Evolutionary conservation across 2,113 vertebrate species (phyloP).

Genomic region (Nannospalax galili): DNA sequence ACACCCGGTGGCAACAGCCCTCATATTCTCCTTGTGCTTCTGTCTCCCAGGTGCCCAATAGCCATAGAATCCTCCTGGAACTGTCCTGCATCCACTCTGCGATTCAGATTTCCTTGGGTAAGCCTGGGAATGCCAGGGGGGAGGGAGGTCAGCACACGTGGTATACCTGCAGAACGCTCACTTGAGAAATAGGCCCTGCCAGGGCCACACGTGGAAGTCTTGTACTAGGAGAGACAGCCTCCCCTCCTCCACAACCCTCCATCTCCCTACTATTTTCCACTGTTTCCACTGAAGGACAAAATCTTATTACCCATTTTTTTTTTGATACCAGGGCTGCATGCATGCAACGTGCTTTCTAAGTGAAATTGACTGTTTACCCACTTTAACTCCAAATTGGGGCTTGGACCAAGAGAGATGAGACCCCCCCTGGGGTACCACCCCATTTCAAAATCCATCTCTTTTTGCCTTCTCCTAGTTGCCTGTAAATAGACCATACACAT

Average conservation of each 20-base stretch:
- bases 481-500: too few species aligned
- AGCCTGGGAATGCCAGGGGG: conserved; percentile 48
- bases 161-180: conserved; percentile 31
- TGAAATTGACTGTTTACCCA: conserved; percentile 62
- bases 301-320: conserved; percentile 70
- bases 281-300: conserved; percentile 66
- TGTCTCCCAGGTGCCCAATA: conserved; percentile 79
- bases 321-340: conserved; percentile 69
- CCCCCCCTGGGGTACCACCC: conserved; percentile 16
- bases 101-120: conserved; percentile 47
- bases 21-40: conserved; percentile 67
- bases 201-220: conserved; percentile 66
- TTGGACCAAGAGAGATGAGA: conserved; percentile 78
- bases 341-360: conserved; percentile 76
- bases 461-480: conserved; percentile 27
- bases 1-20: neutral
- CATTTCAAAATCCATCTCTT: conserved; percentile 50
- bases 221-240: conserved; percentile 49
- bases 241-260: neutral
- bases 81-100: conserved; percentile 22
- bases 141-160: conserved; percentile 41
- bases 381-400: conserved; percentile 77
- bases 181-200: conserved; percentile 30
- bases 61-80: conserved; percentile 74
- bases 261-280: neutral